phyloP scores from a whole-genome alignment of 2,113 vertebrate genomes.

The Stegostoma tigrinum region DNA sequence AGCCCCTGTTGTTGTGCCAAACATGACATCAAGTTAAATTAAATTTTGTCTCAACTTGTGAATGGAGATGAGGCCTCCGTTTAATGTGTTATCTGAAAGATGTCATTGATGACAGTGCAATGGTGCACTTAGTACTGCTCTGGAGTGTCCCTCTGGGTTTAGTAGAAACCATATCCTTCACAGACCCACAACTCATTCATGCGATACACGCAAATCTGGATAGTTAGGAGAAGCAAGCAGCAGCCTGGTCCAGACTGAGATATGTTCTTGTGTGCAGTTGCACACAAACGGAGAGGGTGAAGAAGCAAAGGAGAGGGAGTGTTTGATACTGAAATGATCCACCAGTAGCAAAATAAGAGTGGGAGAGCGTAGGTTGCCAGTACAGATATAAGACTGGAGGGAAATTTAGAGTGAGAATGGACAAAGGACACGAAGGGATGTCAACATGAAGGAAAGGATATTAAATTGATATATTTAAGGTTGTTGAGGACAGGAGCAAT shows the following conservation, averaged over 20 bases:
- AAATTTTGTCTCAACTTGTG: neutral
- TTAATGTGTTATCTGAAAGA: neutral
- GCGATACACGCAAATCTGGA: neutral
- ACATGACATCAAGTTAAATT: too few species aligned
- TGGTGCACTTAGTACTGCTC: too few species aligned
- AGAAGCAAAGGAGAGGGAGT: neutral
- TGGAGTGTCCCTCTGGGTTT: neutral
- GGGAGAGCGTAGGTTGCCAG: neutral
- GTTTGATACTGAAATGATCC: neutral
- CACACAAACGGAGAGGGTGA: neutral
- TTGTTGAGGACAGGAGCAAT: neutral
- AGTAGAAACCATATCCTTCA: neutral
- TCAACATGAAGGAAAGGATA: too few species aligned
- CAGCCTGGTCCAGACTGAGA: neutral
- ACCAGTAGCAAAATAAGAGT: neutral
- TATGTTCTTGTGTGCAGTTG: neutral
- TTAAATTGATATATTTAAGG: neutral
- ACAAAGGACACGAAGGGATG: neutral
- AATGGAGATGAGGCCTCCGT: neutral
- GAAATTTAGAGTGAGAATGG: neutral
- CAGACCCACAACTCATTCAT: neutral
- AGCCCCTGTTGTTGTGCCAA: too few species aligned
- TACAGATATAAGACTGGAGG: neutral
- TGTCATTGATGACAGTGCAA: neutral
- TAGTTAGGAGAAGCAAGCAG: neutral